Conservation (phyloP, 2,797 vertebrate species). For the Chloroceryle amazona region DNA sequence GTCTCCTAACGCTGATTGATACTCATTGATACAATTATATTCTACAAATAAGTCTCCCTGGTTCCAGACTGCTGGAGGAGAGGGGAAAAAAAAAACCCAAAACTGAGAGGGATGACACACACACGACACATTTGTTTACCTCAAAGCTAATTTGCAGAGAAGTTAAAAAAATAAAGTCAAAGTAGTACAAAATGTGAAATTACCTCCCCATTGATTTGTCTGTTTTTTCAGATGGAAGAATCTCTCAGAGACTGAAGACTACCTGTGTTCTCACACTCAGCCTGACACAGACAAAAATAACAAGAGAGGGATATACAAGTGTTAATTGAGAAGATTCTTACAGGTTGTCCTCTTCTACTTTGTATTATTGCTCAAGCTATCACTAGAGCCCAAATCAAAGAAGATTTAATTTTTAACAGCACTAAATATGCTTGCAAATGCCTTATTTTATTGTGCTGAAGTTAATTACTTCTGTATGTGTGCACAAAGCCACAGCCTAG, state of each 20-base stretch:
- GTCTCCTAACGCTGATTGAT: not conserved
- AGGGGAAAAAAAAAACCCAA: accelerated
- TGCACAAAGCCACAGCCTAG: not conserved
- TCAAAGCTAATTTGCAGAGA: not conserved
- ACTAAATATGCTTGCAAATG: not conserved
- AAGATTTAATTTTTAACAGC: not conserved
- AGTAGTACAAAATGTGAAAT: not conserved
- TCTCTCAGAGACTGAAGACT: not conserved
- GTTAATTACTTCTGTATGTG: not conserved
- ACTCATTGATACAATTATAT: not conserved
- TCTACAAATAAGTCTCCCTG: not conserved
- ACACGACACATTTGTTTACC: not conserved
- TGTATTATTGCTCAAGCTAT: not conserved
- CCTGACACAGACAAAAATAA: not conserved
- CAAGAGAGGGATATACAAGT: not conserved
- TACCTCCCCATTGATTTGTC: not conserved
- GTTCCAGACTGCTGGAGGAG: not conserved
- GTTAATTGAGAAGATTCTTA: not conserved
- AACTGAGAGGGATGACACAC: too few relatives aligned
- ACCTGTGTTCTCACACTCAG: not conserved
- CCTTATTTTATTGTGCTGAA: not conserved
- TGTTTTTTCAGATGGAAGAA: not conserved
- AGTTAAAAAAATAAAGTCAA: not conserved
- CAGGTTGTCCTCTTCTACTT: not conserved
- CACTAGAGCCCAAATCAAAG: not conserved